phyloP scores from a whole-genome alignment of 2,113 vertebrate genomes.

The Sander lucioperca region DNA sequence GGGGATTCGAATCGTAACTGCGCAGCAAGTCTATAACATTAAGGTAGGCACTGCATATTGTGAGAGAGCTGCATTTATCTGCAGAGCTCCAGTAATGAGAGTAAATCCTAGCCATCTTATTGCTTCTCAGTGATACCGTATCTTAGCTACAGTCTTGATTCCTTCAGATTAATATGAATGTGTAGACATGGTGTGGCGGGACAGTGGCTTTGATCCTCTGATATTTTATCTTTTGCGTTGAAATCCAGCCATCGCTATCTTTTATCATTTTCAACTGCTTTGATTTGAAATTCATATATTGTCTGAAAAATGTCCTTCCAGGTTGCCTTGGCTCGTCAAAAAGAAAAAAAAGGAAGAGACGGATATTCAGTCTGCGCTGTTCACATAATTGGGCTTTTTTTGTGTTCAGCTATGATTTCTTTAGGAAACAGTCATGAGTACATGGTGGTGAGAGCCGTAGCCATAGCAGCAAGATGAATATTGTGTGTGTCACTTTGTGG shows the following conservation, averaged over 20 bases:
- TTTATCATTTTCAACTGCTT: slow-evolving; percentile 55
- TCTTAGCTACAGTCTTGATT: slow-evolving; percentile 53
- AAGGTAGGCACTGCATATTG: slow-evolving; percentile 63
- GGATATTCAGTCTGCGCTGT: slow-evolving; percentile 5
- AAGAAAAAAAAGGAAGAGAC: not conserved
- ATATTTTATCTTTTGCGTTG: slow-evolving; percentile 55
- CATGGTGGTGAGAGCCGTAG: slow-evolving; percentile 11
- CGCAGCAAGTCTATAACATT: slow-evolving; percentile 22
- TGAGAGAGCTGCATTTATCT: slow-evolving; percentile 46
- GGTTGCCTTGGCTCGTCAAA: slow-evolving; percentile 29
- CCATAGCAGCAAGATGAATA: slow-evolving; percentile 54
- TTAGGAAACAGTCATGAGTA: slow-evolving; percentile 2
- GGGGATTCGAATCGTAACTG: slow-evolving; percentile 17
- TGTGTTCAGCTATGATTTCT: slow-evolving; percentile 24
- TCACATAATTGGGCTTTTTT: slow-evolving; percentile 34
- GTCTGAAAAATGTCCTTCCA: slow-evolving; percentile 44
- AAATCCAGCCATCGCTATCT: slow-evolving; percentile 52
- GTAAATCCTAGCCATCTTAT: slow-evolving; percentile 40
- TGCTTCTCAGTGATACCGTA: slow-evolving; percentile 41
- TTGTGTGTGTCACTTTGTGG: slow-evolving; percentile 61
- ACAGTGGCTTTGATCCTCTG: slow-evolving; percentile 64
- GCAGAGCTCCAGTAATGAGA: slow-evolving; percentile 52
- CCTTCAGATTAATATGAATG: slow-evolving; percentile 67
- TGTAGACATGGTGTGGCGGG: slow-evolving; percentile 45
- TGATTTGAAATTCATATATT: slow-evolving; percentile 59